Conservation (phyloP, 2,888 invertebrate species). For the Syrista parreyssii region DNA sequence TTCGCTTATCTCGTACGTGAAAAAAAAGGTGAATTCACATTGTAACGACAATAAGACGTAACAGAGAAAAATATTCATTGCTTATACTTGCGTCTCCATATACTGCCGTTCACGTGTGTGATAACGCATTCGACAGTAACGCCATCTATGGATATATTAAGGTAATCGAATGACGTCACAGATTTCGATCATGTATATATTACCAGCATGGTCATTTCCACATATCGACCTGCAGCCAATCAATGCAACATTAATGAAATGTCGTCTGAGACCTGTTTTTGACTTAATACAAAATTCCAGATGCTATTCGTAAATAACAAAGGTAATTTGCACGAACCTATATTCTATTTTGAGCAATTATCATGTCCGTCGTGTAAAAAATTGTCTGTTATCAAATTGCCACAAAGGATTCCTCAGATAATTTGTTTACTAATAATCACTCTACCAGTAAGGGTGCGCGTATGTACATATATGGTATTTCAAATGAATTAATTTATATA, state of each 20-base stretch:
- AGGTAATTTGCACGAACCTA: not conserved
- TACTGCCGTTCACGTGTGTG: not conserved
- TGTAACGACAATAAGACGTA: not conserved
- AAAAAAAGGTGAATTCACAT: not conserved
- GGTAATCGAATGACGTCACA: not conserved
- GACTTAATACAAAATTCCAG: not conserved
- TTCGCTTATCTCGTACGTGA: conserved; percentile 9
- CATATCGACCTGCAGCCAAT: not conserved
- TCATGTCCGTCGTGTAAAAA: not conserved
- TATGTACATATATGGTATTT: not conserved
- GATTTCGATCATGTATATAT: not conserved
- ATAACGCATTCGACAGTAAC: too few species aligned
- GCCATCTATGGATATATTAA: not conserved
- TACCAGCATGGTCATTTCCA: not conserved
- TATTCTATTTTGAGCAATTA: not conserved
- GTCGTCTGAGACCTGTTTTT: not conserved
- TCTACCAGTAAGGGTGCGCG: too few species aligned
- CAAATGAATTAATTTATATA: not conserved
- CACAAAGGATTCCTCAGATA: not conserved
- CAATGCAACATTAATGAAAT: not conserved
- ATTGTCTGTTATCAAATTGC: not conserved
- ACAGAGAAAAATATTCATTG: not conserved
- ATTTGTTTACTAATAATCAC: too few species aligned
- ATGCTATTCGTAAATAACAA: not conserved
- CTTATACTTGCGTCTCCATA: not conserved